Evolutionary conservation across 2,888 invertebrate species (phyloP), one percentile per base, ranked within the genome.

Genomic region (Harmothoe impar): DNA sequence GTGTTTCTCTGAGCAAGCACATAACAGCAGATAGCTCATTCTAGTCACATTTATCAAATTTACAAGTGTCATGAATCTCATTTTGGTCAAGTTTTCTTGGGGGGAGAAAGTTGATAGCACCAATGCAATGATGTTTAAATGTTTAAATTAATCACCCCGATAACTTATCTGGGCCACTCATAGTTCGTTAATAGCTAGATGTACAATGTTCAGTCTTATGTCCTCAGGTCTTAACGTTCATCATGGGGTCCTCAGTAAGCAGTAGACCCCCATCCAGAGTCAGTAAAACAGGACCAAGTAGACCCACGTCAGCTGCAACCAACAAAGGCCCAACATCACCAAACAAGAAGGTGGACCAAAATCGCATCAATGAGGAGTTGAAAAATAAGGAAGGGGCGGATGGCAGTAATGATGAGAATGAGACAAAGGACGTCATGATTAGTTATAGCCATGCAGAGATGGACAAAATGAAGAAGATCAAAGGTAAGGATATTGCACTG

Each of bases 391-490:
- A 81, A 20, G 20, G 35, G 20, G 20, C 0, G 23, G 29, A 7
- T 35, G 35, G 5, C 10, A 5, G n/a, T 10, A 35, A 23, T 17
- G 23, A 3, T 23, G 20, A 10, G 23, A 77, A 43, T 25, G 78
- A 35, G n/a, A 88, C 88, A 0, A 94, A 93, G 90, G 94, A 95
- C 90, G 91, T 95, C 35, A 94, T 95, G 94, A 95, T 95, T 85
- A 95, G 95, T 91, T 95, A 95, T 91, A 94, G 94, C 88, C 95
- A 95, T 91, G 91, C 91, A 17, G 94, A 95, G 91, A 94, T 93
- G 89, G 94, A 93, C 25, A 91, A 93, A 51, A 94, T 94, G 94
- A 52, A 92, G 10, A 93, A 92, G 92, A 78, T 95, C 25, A 94
- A 92, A 93, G 94, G 95, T 94, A 88, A 85, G 62, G 43, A 43